Base-by-base conservation (phyloP, 2,113 vertebrate species). In the Nanorana parkeri region DNA sequence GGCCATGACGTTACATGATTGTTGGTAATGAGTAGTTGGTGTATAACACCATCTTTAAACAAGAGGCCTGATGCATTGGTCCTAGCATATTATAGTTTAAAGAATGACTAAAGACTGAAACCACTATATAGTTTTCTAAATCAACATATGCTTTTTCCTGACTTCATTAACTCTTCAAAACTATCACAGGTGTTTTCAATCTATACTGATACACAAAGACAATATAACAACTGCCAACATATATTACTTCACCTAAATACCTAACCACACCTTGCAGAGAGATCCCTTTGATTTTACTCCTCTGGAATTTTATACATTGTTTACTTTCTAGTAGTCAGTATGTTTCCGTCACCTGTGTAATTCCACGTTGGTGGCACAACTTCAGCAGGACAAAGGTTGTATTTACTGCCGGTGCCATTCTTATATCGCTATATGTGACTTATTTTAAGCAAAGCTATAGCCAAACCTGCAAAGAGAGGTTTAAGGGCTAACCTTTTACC, bases 241-340 rank as follows among this genome's bases (percentile, higher is more conserved):
- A 29, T 52, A 32, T 67, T 19, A 65, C 60, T 77, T 77, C 32
- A 54, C 41, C 75, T 28, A 29, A 65, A 77, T 66, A 77, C 61
- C 24, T 67, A 17, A 66, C 61, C 63, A 78, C 64, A 29, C 64
- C 76, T 69, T 69, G 55, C 29, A 61, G n/a, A 72, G 54, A 47
- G 41, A 13, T 47, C 69, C 52, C 24, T 26, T 55, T 56, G 67
- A 61, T 60, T 68, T 29, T 61, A 36, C 26, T 20, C 3, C 52
- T 80, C n/a, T 61, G 66, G 67, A 68, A 80, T 80, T 58, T 80
- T 80, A 68, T 69, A 69, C 77, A 60, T 60, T 80, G 55, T 80
- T 80, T 80, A 55, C 29, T 58, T 67, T 69, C 15, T n/a, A 29
- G 54, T 60, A 61, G 28, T 51, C 21, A 61, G 61, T 51, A 56